Evolutionary conservation across 2,888 invertebrate genomes (phyloP).

Genomic region (Cheilosia soror): DNA sequence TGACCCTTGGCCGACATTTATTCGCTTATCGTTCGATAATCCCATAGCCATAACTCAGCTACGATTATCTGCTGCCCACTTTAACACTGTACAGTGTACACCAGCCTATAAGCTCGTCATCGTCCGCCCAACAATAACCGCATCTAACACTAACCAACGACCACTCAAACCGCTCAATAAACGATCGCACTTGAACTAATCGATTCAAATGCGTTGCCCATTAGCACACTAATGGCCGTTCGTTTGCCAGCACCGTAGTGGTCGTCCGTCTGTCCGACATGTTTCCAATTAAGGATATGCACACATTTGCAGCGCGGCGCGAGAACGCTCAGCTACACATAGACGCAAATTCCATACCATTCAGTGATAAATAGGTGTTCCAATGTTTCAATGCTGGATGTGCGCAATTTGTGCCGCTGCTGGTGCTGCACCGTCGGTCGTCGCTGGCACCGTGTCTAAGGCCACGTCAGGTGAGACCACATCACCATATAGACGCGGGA

Average conservation of each 20-base stretch:
- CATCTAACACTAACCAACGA: constrained; percentile 26
- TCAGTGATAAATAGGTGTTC: constrained; percentile 63
- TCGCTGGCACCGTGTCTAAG: constrained; percentile 10
- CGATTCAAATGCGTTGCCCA: constrained; percentile 74
- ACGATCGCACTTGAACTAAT: constrained; percentile 71
- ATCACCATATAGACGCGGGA: constrained; percentile 29
- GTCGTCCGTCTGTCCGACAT: constrained; percentile 32
- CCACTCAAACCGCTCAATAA: constrained; percentile 68
- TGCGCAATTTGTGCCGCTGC: constrained; percentile 46
- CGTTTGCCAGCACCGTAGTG: constrained; percentile 33
- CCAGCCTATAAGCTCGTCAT: constrained; percentile 32
- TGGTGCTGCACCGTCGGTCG: constrained; percentile 19
- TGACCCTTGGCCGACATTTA: constrained; percentile 59
- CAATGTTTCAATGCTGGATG: constrained; percentile 28
- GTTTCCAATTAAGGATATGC: constrained; percentile 72
- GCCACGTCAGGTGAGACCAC: constrained; percentile 63
- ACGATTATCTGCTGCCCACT: constrained; percentile 40
- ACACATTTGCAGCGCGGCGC: constrained; percentile 44
- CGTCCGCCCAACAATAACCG: constrained; percentile 32
- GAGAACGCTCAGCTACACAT: constrained; percentile 22
- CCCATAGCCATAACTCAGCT: constrained; percentile 60
- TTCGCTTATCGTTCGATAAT: constrained; percentile 51
- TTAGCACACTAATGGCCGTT: constrained; percentile 66
- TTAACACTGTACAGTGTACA: not conserved
- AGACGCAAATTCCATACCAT: constrained; percentile 55